Base-by-base conservation (phyloP, 2,888 invertebrate species). In the Ctenicera cuprea region DNA sequence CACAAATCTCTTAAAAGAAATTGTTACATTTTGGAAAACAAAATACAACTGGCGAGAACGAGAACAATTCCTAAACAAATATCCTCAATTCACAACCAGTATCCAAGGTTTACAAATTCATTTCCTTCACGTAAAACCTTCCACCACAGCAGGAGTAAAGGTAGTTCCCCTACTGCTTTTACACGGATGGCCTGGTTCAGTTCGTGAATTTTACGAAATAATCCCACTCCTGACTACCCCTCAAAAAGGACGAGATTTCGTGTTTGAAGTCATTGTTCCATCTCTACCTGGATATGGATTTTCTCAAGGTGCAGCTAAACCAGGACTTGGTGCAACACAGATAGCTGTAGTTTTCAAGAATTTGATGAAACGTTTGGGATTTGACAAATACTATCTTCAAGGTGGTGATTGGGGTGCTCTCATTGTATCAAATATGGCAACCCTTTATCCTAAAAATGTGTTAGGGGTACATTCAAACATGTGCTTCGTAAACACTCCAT, bases 181-280 rank as follows among this genome's bases (percentile, higher is more conserved):
- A 12, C 97, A 97, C 83, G 97, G 97, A 38, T 97, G 97, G 97
- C 96, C 97, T 0, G 95, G 96, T 0, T 95, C 95, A 0, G 89
- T 96, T 0, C 88, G 92, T 14, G 97, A 97, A 86, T 97, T 96
- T 86, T 93, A 93, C 82, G 91, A 92, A 61, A 86, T 94, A 0
- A 92, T 95, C 61, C 94, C 94, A 0, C 82, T 90, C 48, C 87
- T 95, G 12, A 86, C 84, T 0, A 91, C 89, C 0, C 88, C 88
- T 0, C 86, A 87, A 52, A 81, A 86, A 0, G 89, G 88, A 0
- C 85, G 88, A 45, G 87, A 91, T 76, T 92, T 92, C 76, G 92
- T 91, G 0, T 93, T 93, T 80, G 93, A 94, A 84, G 87, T 93
- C 67, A 88, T 93, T 7, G 89, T 90, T 0, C 88, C 88, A 0